Conservation (phyloP, 2,113 vertebrate genomes). For the Sitta europaea region DNA sequence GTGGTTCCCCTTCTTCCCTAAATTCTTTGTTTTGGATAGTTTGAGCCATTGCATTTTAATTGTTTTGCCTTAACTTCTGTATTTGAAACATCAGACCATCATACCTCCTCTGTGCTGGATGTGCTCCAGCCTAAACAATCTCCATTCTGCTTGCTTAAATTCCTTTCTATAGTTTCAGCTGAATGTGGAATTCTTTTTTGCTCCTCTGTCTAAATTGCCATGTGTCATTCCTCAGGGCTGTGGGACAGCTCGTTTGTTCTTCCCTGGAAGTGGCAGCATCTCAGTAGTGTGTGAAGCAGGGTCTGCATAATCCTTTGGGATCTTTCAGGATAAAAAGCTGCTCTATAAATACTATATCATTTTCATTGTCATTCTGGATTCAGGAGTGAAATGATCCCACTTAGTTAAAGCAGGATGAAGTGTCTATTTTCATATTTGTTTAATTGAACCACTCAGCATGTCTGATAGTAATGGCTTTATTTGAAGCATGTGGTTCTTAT, state of each 20-base stretch:
- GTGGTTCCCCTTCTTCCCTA: background rate
- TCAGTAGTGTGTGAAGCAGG: background rate
- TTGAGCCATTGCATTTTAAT: background rate
- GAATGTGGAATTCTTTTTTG: background rate
- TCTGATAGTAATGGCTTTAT: slow-evolving; percentile 52
- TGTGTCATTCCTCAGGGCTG: background rate
- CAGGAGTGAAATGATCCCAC: slow-evolving; percentile 28
- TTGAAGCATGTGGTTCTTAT: slow-evolving; percentile 65
- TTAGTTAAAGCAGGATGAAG: slow-evolving; percentile 60
- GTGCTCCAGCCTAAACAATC: slow-evolving; percentile 25
- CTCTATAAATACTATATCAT: slow-evolving; percentile 14
- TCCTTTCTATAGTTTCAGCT: slow-evolving; percentile 1
- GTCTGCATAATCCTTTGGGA: background rate
- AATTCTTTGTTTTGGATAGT: background rate
- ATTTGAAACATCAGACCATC: background rate
- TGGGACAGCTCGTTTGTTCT: background rate
- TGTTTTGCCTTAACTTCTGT: background rate
- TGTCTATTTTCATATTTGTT: slow-evolving; percentile 67
- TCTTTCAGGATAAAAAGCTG: slow-evolving; percentile 43
- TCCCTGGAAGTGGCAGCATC: background rate
- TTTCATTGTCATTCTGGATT: slow-evolving; percentile 52
- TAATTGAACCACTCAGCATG: slow-evolving; percentile 56
- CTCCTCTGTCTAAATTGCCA: background rate
- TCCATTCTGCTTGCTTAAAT: background rate
- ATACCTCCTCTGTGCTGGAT: slow-evolving; percentile 12